Evolutionary conservation across 2,113 vertebrate genomes (phyloP).

Genomic region (Copsychus sechellarum): DNA sequence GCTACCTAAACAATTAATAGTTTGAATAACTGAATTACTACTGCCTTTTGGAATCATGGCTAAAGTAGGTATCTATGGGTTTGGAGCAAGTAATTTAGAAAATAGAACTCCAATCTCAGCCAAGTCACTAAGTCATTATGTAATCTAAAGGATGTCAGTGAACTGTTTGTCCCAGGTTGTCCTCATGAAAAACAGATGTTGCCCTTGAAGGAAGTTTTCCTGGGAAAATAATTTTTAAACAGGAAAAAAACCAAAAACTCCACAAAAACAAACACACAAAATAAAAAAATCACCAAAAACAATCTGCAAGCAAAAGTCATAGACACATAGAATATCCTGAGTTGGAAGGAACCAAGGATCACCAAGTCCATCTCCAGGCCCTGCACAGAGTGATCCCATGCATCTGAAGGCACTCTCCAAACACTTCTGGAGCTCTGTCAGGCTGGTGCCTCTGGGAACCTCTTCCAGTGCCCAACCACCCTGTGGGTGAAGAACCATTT

Average conservation of each 20-base stretch:
- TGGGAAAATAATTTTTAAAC: slow-evolving; percentile 30
- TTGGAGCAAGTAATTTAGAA: background rate
- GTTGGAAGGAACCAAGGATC: background rate
- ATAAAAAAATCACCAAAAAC: background rate
- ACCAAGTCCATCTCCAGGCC: background rate
- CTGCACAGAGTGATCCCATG: no score
- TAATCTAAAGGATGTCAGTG: slow-evolving; percentile 17
- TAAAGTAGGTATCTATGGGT: background rate
- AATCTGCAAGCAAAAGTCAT: background rate
- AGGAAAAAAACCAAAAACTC: background rate
- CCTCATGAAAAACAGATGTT: slow-evolving; percentile 47
- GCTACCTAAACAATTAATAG: background rate
- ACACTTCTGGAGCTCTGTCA: background rate
- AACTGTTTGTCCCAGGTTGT: slow-evolving; percentile 23
- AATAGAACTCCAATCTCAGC: background rate
- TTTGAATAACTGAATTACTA: background rate
- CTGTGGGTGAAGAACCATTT: background rate
- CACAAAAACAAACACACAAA: background rate
- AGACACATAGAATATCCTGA: background rate
- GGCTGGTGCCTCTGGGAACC: background rate
- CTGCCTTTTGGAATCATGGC: background rate
- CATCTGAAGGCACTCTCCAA: background rate
- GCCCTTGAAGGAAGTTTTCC: slow-evolving; percentile 7
- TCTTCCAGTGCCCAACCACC: background rate
- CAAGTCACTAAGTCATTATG: slow-evolving; percentile 14